These are phyloP conservation scores for Mionectes olivaceus DNA, from an alignment of 2,797 vertebrate species.

Conservation along the genomic window DNA sequence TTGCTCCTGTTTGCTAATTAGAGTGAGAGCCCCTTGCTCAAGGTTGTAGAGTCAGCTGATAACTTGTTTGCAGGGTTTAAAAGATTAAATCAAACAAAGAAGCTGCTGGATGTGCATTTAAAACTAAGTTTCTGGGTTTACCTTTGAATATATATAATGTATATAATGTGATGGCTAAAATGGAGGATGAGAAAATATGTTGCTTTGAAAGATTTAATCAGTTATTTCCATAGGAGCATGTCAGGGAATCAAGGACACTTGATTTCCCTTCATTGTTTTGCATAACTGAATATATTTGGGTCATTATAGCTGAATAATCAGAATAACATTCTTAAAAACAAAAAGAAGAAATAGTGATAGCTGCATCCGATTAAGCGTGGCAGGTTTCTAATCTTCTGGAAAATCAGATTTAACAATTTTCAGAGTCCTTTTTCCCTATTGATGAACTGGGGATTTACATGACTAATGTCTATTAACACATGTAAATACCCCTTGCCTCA, in stretches of 20 bases:
- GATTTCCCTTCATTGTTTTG: slow-evolving; percentile 46
- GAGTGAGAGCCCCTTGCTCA: not conserved
- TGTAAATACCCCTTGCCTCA: slow-evolving; percentile 39
- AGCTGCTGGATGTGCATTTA: not conserved
- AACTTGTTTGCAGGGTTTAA: not conserved
- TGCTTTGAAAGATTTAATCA: slow-evolving; percentile 22
- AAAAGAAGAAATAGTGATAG: not conserved
- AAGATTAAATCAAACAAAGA: not conserved
- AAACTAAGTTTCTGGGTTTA: slow-evolving; percentile 9
- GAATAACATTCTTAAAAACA: slow-evolving; percentile 28
- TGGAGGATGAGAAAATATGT: slow-evolving; percentile 14
- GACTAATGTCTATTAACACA: slow-evolving; percentile 45
- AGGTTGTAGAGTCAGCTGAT: slow-evolving; percentile 12
- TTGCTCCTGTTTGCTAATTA: slow-evolving; percentile 2
- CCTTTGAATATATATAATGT: not conserved
- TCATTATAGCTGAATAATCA: slow-evolving; percentile 42
- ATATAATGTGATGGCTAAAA: slow-evolving; percentile 37
- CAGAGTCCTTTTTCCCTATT: not conserved
- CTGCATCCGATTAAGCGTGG: not conserved
- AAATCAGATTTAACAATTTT: slow-evolving; percentile 58
- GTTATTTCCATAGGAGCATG: slow-evolving; percentile 28
- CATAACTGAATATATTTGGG: slow-evolving; percentile 51
- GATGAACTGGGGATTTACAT: slow-evolving; percentile 38
- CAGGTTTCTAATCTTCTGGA: slow-evolving; percentile 42
- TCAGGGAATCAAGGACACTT: slow-evolving; percentile 36